Base-by-base conservation (phyloP, 2,797 vertebrate species). In the Syngnathus rostellatus region DNA sequence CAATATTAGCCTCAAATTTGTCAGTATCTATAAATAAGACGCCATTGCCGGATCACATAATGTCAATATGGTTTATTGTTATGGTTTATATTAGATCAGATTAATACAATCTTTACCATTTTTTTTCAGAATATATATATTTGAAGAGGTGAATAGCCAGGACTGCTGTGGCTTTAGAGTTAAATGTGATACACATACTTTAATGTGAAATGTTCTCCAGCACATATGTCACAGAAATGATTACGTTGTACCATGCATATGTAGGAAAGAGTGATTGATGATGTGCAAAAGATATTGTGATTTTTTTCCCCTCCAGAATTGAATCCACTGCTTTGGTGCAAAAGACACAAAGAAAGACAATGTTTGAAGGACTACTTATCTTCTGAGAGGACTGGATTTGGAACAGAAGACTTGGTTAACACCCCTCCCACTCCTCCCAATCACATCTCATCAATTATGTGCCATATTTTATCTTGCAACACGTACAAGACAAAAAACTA, bases 381-480 rank as follows among this genome's bases (percentile, higher is more conserved):
- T 59, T 1, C 14, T 58, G 53, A 67, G 75, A 17, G 45, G 73
- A 72, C 62, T 38, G 63, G 65, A 66, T n/a, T 58, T 9, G 23
- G 67, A 41, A 61, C 58, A 12, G 17, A 55, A 31, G 21, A 55
- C n/a, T 41, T 19, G 58, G 62, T 53, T 45, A 67, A 69, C 39
- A 7, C n/a, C 72, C 58, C 61, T 38, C 41, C 41, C 16, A 48
- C 53, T 12, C 31, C 69, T 65, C 67, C 41, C 17, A 12, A 37
- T 66, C 57, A 66, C 38, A 55, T 70, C 67, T 73, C 69, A 68
- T 71, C 71, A 65, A 83, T 66, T 62, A 80, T 75, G 88, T 89
- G 87, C 87, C 86, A 89, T 88, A 85, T 85, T 85, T 86, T 63
- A 83, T 82, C 81, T 83, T 79, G 77, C 66, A 69, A 85, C 76